Evolutionary conservation across 2,113 vertebrate species (phyloP).

Genomic region (Paradisaea rubra): DNA sequence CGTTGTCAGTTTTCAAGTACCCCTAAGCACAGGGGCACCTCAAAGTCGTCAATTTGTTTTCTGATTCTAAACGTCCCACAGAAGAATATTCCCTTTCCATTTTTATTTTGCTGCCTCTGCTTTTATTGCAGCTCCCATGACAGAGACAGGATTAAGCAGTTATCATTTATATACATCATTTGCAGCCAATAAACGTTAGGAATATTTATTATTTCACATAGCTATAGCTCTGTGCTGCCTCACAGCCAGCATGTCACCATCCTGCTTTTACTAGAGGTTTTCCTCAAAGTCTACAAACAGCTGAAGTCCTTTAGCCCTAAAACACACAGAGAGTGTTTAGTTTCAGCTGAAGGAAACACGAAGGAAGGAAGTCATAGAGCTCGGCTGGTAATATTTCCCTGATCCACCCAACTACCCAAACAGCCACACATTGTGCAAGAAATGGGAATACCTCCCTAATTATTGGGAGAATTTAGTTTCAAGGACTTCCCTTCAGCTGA

Average conservation of each 20-base stretch:
- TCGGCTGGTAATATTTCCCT: background rate
- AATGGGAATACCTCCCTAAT: background rate
- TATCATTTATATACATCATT: background rate
- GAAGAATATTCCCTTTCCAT: background rate
- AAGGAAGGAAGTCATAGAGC: background rate
- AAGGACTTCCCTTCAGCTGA: background rate
- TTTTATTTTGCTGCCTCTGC: background rate
- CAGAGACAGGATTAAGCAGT: background rate
- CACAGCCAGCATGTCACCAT: background rate
- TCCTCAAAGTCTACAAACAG: background rate
- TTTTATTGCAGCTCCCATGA: background rate
- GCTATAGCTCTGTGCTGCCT: background rate
- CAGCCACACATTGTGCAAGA: background rate
- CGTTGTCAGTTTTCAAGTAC: background rate
- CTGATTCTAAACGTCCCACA: background rate
- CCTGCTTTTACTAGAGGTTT: background rate
- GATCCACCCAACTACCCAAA: background rate
- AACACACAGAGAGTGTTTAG: background rate
- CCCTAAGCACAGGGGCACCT: background rate
- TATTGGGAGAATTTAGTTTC: background rate
- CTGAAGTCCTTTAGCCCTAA: background rate
- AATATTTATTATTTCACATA: background rate
- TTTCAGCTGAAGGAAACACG: background rate
- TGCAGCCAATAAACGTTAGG: background rate
- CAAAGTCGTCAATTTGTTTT: background rate